Evolutionary conservation across 23 tunicate genomes (phyloP).

Genomic region (Ascidia mentula): DNA sequence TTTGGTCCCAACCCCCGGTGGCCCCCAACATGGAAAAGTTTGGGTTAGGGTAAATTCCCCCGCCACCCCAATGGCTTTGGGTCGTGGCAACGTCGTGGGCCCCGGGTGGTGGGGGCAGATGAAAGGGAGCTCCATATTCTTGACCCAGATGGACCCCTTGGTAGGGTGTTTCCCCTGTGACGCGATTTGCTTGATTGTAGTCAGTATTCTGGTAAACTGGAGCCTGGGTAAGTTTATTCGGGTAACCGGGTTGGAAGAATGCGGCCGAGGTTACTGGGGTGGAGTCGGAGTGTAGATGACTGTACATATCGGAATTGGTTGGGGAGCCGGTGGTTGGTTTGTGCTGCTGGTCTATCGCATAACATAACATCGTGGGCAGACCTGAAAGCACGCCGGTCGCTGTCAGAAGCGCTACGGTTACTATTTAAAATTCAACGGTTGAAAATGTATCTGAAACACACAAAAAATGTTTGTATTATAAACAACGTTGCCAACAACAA

Average conservation of each 20-base stretch:
- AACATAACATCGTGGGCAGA: conserved; percentile 60
- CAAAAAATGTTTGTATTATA: too few species aligned
- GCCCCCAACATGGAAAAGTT: conserved; percentile 33
- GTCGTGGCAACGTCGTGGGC: conserved; percentile 14
- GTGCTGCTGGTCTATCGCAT: conserved; percentile 40
- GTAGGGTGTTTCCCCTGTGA: conserved; percentile 19
- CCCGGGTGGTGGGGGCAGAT: conserved; percentile 16
- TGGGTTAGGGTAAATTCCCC: conserved; percentile 25
- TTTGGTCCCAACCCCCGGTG: conserved; percentile 36
- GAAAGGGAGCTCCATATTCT: conserved; percentile 40
- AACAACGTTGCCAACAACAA: too few species aligned
- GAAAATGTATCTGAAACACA: too few species aligned
- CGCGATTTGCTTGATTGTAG: conserved; percentile 12
- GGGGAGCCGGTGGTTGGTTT: conserved; percentile 20
- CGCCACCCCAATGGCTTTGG: conserved; percentile 31
- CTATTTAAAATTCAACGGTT: too few species aligned
- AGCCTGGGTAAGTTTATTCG: conserved; percentile 15
- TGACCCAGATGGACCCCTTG: conserved; percentile 17
- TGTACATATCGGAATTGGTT: conserved; percentile 34
- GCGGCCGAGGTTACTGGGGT: conserved; percentile 28
- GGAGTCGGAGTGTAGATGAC: conserved; percentile 45
- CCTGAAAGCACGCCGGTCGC: background rate
- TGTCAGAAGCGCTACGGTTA: background rate
- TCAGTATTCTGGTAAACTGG: conserved; percentile 8
- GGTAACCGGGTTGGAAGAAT: conserved; percentile 50